phyloP scores from a whole-genome alignment of 2,888 invertebrate genomes.

The Euzetes globulus region DNA sequence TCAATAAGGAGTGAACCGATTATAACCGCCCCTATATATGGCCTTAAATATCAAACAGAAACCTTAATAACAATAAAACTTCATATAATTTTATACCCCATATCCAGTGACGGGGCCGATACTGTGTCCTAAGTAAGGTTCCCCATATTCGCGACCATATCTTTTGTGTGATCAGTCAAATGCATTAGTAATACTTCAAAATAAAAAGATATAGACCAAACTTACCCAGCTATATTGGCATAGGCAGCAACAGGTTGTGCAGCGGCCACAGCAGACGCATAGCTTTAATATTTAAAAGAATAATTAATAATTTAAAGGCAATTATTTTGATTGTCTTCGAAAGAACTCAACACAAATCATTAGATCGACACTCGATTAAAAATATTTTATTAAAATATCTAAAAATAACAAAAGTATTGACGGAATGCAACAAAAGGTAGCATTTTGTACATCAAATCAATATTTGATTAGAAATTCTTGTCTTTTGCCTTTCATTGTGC shows the following conservation, averaged over 20 bases:
- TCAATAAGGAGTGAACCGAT: conserved; percentile 84
- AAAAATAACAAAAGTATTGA: too few species aligned
- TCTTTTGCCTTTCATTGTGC: too few species aligned
- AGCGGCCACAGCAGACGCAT: conserved; percentile 26
- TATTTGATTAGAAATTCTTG: too few species aligned
- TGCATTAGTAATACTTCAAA: too few species aligned
- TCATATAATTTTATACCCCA: conserved; percentile 61
- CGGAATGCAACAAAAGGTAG: too few species aligned
- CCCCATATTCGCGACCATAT: conserved; percentile 75
- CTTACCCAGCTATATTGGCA: conserved; percentile 22
- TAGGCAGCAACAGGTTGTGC: conserved; percentile 14
- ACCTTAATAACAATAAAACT: background rate
- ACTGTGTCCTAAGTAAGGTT: conserved; percentile 85
- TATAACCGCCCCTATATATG: conserved; percentile 87
- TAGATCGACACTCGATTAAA: too few species aligned
- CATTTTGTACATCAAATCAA: too few species aligned
- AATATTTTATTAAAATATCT: too few species aligned
- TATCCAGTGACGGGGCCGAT: conserved; percentile 95
- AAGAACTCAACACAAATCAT: too few species aligned
- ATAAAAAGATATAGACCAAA: background rate
- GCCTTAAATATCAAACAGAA: conserved; percentile 45
- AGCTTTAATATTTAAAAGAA: background rate
- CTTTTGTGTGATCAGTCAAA: too few species aligned
- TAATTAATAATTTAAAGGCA: background rate
- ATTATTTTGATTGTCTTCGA: too few species aligned